These are phyloP conservation scores for Clarias platycephalus DNA, from an alignment of 2,797 vertebrate genomes.

Conservation along the genomic window DNA sequence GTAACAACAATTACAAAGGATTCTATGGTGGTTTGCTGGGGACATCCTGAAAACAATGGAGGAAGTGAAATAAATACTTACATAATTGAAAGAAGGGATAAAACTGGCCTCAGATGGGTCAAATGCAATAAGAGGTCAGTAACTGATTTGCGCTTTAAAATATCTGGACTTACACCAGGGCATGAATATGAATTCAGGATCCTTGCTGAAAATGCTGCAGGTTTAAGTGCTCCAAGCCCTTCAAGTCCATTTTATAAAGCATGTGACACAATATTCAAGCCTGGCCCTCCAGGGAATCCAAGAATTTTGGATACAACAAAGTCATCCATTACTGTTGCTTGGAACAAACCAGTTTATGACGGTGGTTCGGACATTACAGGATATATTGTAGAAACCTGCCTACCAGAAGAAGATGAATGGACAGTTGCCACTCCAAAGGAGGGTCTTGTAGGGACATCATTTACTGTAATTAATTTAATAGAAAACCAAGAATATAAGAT, in stretches of 20 bases:
- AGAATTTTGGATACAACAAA: slow-evolving; percentile 86
- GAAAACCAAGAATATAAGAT: slow-evolving; percentile 98
- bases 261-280: slow-evolving; percentile 93
- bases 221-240: slow-evolving; percentile 87
- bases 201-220: slow-evolving; percentile 96
- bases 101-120: slow-evolving; percentile 93
- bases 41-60: slow-evolving; percentile 86
- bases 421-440: slow-evolving; percentile 86
- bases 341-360: slow-evolving; percentile 96
- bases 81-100: slow-evolving; percentile 95
- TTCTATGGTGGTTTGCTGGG: slow-evolving; percentile 98
- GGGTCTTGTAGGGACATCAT: slow-evolving; percentile 84
- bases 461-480: slow-evolving; percentile 87
- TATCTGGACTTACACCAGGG: slow-evolving; percentile 90
- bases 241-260: slow-evolving; percentile 89
- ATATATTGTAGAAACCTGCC: slow-evolving; percentile 91
- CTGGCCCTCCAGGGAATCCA: slow-evolving; percentile 88
- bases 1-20: slow-evolving; percentile 93
- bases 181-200: slow-evolving; percentile 98
- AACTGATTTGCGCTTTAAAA: slow-evolving; percentile 93
- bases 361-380: slow-evolving; percentile 95
- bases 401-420: slow-evolving; percentile 98
- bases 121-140: slow-evolving; percentile 97
- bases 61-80: slow-evolving; percentile 93
- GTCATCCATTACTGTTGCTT: slow-evolving; percentile 83